Evolutionary conservation across 2,797 vertebrate genomes (phyloP).

Genomic region (Varecia variegata): DNA sequence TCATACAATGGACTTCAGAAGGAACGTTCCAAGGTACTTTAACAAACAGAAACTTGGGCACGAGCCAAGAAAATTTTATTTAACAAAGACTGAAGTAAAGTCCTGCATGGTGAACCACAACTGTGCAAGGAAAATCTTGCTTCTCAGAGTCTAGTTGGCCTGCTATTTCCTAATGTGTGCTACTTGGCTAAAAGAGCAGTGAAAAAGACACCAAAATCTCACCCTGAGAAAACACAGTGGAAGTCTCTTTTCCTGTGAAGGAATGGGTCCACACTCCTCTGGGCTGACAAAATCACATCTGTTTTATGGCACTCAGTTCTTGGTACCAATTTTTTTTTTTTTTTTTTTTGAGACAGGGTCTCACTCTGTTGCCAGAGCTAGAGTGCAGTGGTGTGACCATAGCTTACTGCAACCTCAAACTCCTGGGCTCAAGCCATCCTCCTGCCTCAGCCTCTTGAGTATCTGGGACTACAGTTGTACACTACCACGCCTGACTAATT

Average conservation of each 20-base stretch:
- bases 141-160: not conserved
- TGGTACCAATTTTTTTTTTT: not conserved
- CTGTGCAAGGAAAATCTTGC: not conserved
- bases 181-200: not conserved
- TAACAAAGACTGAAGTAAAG: constrained; percentile 28
- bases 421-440: not conserved
- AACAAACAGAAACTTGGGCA: constrained; percentile 19
- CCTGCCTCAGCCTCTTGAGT: not conserved
- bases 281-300: not conserved
- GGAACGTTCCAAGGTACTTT: not conserved
- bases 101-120: not conserved
- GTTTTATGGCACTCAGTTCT: not conserved
- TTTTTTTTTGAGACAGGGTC: not conserved
- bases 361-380: not conserved
- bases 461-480: not conserved
- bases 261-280: not conserved
- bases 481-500: not conserved
- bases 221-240: not conserved
- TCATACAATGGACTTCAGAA: not conserved
- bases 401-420: not conserved
- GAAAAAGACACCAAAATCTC: not conserved
- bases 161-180: not conserved
- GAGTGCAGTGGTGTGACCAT: not conserved
- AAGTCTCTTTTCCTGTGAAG: not conserved
- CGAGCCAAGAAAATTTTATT: constrained; percentile 18